Evolutionary conservation across 30 jellyfish, hydroid and myxozoan species (phyloP), one percentile per base, ranked within the genome.

Genomic region (Hydra vulgaris): DNA sequence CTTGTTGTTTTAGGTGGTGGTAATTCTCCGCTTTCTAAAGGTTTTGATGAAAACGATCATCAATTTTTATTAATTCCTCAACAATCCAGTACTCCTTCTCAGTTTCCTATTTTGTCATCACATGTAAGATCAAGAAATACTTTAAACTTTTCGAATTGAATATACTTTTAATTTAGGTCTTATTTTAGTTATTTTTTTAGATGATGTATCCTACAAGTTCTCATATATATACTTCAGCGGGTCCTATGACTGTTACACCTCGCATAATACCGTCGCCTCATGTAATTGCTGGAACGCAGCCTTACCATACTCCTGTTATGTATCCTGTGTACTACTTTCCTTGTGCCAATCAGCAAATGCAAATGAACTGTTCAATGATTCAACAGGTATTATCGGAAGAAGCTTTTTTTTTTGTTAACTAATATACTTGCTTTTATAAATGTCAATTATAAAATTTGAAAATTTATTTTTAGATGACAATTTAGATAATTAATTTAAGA

Each of bases 251-350:
- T 1, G 75, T 68, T 1, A 16, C 75, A 20, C 75, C 75, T 68
- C 61, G 61, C 12, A 40, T 40, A 40, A 40, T 40, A 3, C 24
- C 82, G 24, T 74, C 71, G 7, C 81, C 23, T 66, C 82, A 74
- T 74, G 54, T 74, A 52, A 74, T 52, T 18, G 5, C 54, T 27
- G 40, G 81, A 18, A 68, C 26, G 25, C 82, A 52, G 71, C 82
- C 82, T 8, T 24, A 17, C 71, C 82, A 74, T 24, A 21, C 68
- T 74, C 74, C 69, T 17, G 74, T 74, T 20, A 74, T 24, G 40
- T n/a, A 24, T 25, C 82, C 82, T 4, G 68, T 74, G 0, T 74
- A 74, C 27, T 68, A 68, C 75, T 20, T 68, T 68, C 75, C 75
- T n/a, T 68, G 75, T 40, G 61, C 12, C 8, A 40, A 40, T 12